These are phyloP conservation scores for Paelopatides confundens DNA, from an alignment of 53 echinoderm and acorn worm genomes.

Conservation along the genomic window DNA sequence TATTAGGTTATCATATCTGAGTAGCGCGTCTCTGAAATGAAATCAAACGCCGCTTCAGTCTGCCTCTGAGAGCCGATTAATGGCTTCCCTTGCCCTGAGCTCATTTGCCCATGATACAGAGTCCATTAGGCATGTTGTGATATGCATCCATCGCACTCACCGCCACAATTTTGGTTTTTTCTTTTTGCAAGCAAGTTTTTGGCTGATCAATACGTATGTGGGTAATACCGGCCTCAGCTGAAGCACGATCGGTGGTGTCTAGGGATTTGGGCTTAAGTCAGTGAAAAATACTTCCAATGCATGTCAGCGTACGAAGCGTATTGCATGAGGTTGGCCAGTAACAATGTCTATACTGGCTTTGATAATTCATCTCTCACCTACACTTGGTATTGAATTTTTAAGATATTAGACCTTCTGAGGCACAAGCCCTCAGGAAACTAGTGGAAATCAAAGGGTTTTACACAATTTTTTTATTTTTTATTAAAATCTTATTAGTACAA, in stretches of 20 bases:
- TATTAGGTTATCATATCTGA: constrained; percentile 59
- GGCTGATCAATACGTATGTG: constrained; percentile 39
- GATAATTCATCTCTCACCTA: not conserved
- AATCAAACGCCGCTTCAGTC: constrained; percentile 50
- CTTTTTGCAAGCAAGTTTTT: constrained; percentile 1
- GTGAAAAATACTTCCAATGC: not conserved
- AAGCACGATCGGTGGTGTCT: constrained; percentile 41
- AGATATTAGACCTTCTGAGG: not conserved
- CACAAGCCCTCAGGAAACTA: not conserved
- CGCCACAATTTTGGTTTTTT: constrained; percentile 13
- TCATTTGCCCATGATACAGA: constrained; percentile 60
- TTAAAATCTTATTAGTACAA: not conserved
- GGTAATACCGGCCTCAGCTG: constrained; percentile 50
- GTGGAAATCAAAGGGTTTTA: not conserved
- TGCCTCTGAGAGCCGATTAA: constrained; percentile 58
- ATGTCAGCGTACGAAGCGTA: not conserved
- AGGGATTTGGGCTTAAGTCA: constrained; percentile 32
- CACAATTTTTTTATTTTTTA: not conserved
- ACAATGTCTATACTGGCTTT: not conserved
- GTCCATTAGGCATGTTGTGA: constrained; percentile 59
- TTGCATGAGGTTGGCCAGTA: not conserved
- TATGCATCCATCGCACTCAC: constrained; percentile 25
- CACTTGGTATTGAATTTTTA: not conserved
- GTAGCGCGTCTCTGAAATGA: constrained; percentile 35
- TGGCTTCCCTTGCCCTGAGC: constrained; percentile 54